phyloP scores from a whole-genome alignment of 2,113 vertebrate genomes.

The Scomber japonicus region DNA sequence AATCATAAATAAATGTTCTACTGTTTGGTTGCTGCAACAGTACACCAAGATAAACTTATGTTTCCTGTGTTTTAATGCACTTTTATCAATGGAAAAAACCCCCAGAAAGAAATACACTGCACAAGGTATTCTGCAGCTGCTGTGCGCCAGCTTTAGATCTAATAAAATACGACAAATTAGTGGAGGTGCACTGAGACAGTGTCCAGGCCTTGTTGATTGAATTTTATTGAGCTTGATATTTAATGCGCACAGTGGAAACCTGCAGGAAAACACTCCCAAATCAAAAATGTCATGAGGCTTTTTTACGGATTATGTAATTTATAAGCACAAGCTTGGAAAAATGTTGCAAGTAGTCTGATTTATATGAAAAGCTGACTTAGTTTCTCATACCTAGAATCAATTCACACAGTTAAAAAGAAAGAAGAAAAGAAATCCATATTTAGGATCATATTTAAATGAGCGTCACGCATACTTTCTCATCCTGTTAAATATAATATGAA shows the following conservation, averaged over 20 bases:
- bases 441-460: neutral
- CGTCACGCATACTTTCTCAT: neutral
- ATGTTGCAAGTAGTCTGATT: neutral
- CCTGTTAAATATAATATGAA: neutral
- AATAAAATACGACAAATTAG: slow-evolving; percentile 39
- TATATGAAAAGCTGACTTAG: neutral
- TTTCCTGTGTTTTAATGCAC: neutral
- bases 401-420: neutral
- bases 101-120: no score
- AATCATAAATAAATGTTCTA: neutral
- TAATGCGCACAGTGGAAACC: slow-evolving; percentile 35
- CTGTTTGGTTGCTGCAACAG: neutral
- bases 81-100: neutral
- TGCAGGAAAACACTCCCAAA: slow-evolving; percentile 13
- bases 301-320: slow-evolving; percentile 18
- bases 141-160: slow-evolving; percentile 21
- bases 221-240: slow-evolving; percentile 61
- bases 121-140: neutral
- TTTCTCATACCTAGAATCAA: neutral
- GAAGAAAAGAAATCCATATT: neutral
- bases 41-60: neutral
- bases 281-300: slow-evolving; percentile 33
- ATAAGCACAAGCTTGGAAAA: slow-evolving; percentile 12
- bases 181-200: slow-evolving; percentile 44
- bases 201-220: slow-evolving; percentile 61